Evolutionary conservation across 2,797 vertebrate genomes (phyloP), one percentile per base, ranked within the genome.

Genomic region (Atherinosoma microstoma): DNA sequence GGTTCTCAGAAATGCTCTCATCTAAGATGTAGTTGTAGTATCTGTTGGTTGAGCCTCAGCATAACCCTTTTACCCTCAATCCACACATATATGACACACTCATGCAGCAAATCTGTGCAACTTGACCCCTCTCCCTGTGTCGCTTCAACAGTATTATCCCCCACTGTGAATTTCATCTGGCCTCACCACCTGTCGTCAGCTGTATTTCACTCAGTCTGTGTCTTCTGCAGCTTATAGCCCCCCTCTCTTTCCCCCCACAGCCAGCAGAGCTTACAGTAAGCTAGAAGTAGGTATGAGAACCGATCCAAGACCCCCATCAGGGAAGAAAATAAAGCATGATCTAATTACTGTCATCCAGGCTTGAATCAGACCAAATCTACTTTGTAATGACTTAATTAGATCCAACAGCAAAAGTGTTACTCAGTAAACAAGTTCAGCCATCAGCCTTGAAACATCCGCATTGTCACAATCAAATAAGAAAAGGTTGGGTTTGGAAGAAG

Each of bases 181-280:
- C 80, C 84, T 76, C 84, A 71, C 88, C 93, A 95, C 91, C 93
- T 95, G 93, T 90, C 83, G 85, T 83, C 79, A 76, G 78, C 79
- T 88, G 87, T 90, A 90, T 78, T 84, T 91, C 89, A 86, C 73
- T 66, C 80, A 59, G 58, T 16, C 65, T 1, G 18, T 72, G 68
- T 78, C 69, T 71, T 76, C 65, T 45, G 34, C 64, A 67, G 79
- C 82, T 65, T 24, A 67, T 63, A 82, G 73, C 32, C 27, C n/a
- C 82, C 80, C 45, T 66, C 79, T 83, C 76, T 66, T 71, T 74
- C 62, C 71, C 40, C 83, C 78, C 70, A 79, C 78, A 85, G 77
- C 47, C 47, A 49, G 20, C 47, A 58, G 34, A 30, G 81, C 49
- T 79, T 83, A 83, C 67, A 82, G 77, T 68, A 69, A 79, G 64